A percentile compares a stretch with the other conserved stretches of the same genome.
These are phyloP conservation scores for Sinella curviseta DNA, from an alignment of 1,140 invertebrate genomes.

Conservation along the genomic window DNA sequence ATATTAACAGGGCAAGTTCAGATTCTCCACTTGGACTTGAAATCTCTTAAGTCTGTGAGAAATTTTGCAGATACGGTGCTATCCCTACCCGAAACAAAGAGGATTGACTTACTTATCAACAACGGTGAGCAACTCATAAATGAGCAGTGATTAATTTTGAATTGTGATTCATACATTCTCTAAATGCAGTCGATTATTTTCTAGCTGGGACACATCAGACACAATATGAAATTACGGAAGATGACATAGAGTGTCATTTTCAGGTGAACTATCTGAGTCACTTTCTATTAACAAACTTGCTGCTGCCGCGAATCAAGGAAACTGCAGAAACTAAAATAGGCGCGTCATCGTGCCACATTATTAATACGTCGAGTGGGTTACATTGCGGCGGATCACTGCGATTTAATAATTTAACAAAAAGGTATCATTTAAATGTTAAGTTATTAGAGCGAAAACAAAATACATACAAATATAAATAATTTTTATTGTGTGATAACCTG, in stretches of 20 bases:
- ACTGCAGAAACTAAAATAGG: constrained; percentile 71
- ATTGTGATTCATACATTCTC: constrained; percentile 8
- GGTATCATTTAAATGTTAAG: too few species aligned
- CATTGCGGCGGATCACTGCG: too few species aligned
- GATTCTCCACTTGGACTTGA: constrained; percentile 62
- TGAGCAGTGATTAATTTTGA: not conserved
- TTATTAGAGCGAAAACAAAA: too few species aligned
- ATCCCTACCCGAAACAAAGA: constrained; percentile 60
- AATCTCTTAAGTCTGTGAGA: constrained; percentile 71
- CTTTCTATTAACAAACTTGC: constrained; percentile 78
- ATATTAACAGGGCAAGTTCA: constrained; percentile 57
- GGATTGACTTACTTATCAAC: constrained; percentile 75
- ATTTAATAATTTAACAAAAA: too few species aligned
- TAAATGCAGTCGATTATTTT: too few species aligned
- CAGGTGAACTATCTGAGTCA: constrained; percentile 83
- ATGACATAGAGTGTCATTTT: constrained; percentile 81
- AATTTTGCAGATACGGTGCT: constrained; percentile 72
- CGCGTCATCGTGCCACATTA: constrained; percentile 66
- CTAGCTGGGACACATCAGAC: constrained; percentile 83
- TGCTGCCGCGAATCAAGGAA: constrained; percentile 72
- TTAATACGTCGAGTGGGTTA: not conserved
- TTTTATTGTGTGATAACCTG: too few species aligned
- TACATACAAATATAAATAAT: too few species aligned
- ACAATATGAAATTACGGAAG: constrained; percentile 70
- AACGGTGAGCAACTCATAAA: constrained; percentile 64